Conservation (phyloP, 2,888 invertebrate species). For the Acanthosepion lycidas region DNA sequence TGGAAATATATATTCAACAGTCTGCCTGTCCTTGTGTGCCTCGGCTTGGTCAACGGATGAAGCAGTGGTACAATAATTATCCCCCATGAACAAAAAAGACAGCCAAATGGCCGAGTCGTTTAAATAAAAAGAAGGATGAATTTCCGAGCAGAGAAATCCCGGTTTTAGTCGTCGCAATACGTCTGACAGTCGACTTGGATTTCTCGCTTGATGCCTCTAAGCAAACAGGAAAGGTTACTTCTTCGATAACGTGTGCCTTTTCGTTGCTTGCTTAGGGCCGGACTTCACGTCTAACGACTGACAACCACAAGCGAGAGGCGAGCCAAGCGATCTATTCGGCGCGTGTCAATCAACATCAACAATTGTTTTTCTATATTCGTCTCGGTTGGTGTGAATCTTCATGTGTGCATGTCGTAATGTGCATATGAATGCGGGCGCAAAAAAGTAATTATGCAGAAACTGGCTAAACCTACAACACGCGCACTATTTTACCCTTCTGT, state of each 20-base stretch:
- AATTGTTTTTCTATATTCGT: no score
- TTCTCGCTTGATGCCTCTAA: not conserved
- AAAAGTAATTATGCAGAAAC: no score
- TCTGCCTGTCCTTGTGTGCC: not conserved
- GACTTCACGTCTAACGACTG: not conserved
- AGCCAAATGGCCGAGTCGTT: not conserved
- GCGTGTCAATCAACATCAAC: no score
- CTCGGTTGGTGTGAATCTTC: no score
- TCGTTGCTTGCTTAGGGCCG: not conserved
- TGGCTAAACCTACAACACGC: no score
- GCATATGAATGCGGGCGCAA: no score
- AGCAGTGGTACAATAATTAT: not conserved
- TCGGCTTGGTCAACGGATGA: not conserved
- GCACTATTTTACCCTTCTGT: no score
- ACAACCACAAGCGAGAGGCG: no score
- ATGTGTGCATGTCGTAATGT: no score
- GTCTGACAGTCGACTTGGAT: not conserved
- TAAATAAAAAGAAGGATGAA: not conserved
- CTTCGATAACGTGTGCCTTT: not conserved
- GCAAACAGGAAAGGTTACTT: not conserved
- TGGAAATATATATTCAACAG: conserved; percentile 20
- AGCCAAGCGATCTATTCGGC: no score
- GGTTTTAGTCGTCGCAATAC: not conserved
- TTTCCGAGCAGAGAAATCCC: not conserved
- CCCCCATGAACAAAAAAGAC: not conserved